phyloP scores from a whole-genome alignment of 2,888 invertebrate species.

The Athrips mouffetella region DNA sequence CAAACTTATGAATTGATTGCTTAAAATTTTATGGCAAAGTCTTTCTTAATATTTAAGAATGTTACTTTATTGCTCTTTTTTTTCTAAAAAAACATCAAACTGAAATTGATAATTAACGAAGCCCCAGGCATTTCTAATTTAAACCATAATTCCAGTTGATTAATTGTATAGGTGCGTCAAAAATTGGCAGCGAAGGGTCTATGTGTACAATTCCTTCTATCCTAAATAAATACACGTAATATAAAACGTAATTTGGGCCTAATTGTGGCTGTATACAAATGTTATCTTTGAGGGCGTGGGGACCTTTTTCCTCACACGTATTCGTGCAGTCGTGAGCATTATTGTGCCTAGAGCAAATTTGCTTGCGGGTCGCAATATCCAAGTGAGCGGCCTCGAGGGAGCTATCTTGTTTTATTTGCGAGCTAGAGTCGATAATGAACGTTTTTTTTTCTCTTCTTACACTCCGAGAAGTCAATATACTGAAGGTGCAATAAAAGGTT shows the following conservation, averaged over 20 bases:
- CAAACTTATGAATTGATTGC: too few relatives aligned
- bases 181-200: constrained; percentile 36
- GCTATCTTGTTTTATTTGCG: constrained; percentile 43
- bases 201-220: constrained; percentile 12
- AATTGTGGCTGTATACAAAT: constrained; percentile 43
- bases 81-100: too few relatives aligned
- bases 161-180: too few relatives aligned
- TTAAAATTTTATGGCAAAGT: too few relatives aligned
- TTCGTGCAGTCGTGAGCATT: constrained; percentile 63
- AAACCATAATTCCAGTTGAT: too few relatives aligned
- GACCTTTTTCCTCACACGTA: constrained; percentile 25
- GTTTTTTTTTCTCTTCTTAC: constrained; percentile 6
- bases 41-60: too few relatives aligned
- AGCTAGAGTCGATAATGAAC: constrained; percentile 64
- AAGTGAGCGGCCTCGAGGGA: constrained; percentile 49
- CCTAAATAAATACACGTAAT: constrained; percentile 13
- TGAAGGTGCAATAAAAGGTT: constrained; percentile 58
- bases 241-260: constrained; percentile 29
- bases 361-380: constrained; percentile 74
- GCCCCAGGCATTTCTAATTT: too few relatives aligned
- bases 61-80: too few relatives aligned
- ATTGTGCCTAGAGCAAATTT: constrained; percentile 74
- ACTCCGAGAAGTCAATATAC: constrained; percentile 61
- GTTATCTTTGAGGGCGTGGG: constrained; percentile 45
- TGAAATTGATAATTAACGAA: too few relatives aligned